These are phyloP conservation scores for Blastomussa wellsi DNA, from an alignment of 92 coral and sea anemone species.

Conservation along the genomic window DNA sequence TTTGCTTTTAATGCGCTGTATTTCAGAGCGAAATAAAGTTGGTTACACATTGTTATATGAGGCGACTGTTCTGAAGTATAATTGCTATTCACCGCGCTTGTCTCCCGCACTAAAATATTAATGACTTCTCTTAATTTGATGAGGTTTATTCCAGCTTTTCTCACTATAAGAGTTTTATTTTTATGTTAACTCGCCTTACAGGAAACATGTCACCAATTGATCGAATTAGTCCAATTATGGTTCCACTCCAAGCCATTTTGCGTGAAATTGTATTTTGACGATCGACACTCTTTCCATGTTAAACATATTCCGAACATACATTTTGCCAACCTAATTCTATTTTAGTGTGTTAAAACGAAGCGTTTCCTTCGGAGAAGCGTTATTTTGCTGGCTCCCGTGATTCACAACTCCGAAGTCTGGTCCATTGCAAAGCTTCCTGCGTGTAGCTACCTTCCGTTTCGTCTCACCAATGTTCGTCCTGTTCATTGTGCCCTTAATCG, in stretches of 20 bases:
- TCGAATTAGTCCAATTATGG: neutral
- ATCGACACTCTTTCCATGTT: neutral
- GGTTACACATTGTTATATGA: no score
- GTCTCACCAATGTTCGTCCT: neutral
- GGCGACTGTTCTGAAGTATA: no score
- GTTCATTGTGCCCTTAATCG: neutral
- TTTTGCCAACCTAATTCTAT: neutral
- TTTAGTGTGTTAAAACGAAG: conserved; percentile 16
- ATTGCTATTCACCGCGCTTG: neutral
- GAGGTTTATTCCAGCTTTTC: neutral
- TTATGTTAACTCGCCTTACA: neutral
- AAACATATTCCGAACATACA: neutral
- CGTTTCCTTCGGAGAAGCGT: neutral
- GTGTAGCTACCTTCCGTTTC: neutral
- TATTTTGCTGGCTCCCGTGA: neutral
- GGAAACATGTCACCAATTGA: neutral
- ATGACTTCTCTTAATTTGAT: neutral
- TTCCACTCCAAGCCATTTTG: neutral
- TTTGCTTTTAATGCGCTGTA: no score
- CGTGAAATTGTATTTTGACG: neutral
- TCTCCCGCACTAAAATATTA: neutral
- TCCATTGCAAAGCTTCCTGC: neutral
- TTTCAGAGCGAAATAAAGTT: no score
- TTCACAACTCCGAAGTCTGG: conserved; percentile 8
- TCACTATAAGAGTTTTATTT: neutral